Evolutionary conservation across 1,140 invertebrate species (phyloP).

Genomic region (Drosophila eugracilis): DNA sequence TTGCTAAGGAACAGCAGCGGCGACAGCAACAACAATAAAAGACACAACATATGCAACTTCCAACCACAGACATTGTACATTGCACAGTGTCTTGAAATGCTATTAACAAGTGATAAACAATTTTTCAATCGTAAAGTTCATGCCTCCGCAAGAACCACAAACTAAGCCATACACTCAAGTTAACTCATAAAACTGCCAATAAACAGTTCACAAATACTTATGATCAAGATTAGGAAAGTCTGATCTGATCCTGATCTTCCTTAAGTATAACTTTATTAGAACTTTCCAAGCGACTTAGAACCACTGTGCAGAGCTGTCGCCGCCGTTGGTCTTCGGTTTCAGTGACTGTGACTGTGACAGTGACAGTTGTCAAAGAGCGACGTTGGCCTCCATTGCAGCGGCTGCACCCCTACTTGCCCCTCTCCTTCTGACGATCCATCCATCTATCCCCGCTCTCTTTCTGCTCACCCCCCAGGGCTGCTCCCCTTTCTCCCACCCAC

Average conservation of each 20-base stretch:
- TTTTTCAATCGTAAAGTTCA: too few relatives aligned
- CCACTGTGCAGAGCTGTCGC: conserved; percentile 23
- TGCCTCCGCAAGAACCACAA: too few relatives aligned
- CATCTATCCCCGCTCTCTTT: not conserved
- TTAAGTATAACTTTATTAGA: too few relatives aligned
- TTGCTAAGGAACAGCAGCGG: conserved; percentile 56
- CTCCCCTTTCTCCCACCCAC: conserved; percentile 7
- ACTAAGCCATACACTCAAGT: too few relatives aligned
- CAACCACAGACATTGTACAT: conserved; percentile 48
- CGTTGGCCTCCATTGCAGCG: conserved; percentile 72
- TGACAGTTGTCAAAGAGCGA: conserved; percentile 67
- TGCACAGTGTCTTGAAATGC: not conserved
- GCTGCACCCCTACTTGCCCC: conserved; percentile 15
- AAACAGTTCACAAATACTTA: too few relatives aligned
- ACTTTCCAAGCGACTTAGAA: not conserved
- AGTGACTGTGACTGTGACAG: conserved; percentile 63
- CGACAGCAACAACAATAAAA: conserved; percentile 36
- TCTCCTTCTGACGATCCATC: not conserved
- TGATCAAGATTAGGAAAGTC: too few relatives aligned
- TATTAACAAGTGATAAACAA: not conserved
- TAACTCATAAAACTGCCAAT: too few relatives aligned
- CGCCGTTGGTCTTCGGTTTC: conserved; percentile 34
- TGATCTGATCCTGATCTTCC: too few relatives aligned
- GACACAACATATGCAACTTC: conserved; percentile 47
- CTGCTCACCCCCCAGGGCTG: conserved; percentile 1